Evolutionary conservation across 2,113 vertebrate species (phyloP).

Genomic region (Megalops atlanticus): DNA sequence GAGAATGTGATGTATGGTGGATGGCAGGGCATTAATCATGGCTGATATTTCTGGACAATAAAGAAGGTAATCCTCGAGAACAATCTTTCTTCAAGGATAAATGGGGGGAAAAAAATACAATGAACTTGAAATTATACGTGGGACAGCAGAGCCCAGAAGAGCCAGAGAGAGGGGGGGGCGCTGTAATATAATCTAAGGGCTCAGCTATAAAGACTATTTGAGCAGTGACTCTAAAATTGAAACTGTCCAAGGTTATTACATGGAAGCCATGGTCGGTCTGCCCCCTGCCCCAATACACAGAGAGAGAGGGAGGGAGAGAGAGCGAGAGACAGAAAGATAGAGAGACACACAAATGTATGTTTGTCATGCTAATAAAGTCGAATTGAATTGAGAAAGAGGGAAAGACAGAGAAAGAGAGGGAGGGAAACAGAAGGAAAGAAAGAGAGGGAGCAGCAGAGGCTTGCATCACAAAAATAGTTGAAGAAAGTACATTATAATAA

Average conservation of each 20-base stretch:
- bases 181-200: conserved; percentile 43
- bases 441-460: no score
- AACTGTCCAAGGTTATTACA: conserved; percentile 42
- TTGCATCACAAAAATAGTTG: no score
- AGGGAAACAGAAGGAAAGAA: not conserved
- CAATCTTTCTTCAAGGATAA: conserved; percentile 72
- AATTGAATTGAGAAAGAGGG: no score
- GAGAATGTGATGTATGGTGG: conserved; percentile 66
- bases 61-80: conserved; percentile 68
- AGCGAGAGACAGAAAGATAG: not conserved
- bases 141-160: conserved; percentile 38
- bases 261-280: conserved; percentile 27
- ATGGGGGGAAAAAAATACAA: conserved; percentile 59
- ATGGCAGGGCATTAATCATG: conserved; percentile 72
- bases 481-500: no score
- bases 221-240: conserved; percentile 38
- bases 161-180: not conserved
- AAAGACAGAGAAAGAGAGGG: not conserved
- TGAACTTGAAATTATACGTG: conserved; percentile 56
- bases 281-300: conserved; percentile 18
- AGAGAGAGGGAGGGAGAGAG: conserved; percentile 13
- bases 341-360: not conserved
- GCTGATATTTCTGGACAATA: conserved; percentile 73
- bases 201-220: conserved; percentile 35
- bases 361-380: not conserved